Base-by-base conservation (phyloP, 2,113 vertebrate genomes). In the Seriola rivoliana region DNA sequence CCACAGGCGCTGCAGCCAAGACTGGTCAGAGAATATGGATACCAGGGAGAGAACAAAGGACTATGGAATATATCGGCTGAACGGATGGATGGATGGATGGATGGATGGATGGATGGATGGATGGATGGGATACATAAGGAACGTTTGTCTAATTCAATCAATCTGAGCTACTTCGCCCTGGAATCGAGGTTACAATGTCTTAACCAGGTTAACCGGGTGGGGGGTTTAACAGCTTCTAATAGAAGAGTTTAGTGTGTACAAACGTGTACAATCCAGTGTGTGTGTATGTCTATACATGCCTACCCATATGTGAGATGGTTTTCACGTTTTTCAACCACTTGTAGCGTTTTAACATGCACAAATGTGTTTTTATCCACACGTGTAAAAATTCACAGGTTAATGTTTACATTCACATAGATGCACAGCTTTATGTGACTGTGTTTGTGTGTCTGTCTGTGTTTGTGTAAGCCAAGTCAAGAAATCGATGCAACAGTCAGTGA, bases 131-230 rank as follows among this genome's bases (percentile, higher is more conserved):
- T 59, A 81, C 82, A 86, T 85, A 76, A 75, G 83, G 50, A 80
- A 78, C 50, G 38, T 84, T 69, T 65, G 57, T 74, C 81, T 91
- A 89, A 92, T 88, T 89, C 68, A 93, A 92, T 93, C 78, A 93
- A 76, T 85, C 68, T 48, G 63, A 85, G 84, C 63, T 32, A 60
- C 71, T 70, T 40, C 8, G 59, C 36, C 55, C 59, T 40, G 72
- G 44, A 78, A 82, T 77, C 13, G 38, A 74, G 44, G 21, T 4
- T 75, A 62, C 40, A 78, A 73, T 88, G 74, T 80, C 77, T 88
- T 90, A 85, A 88, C 32, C 29, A 74, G 55, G 57, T 77, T 77
- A 76, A 78, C 64, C 25, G 36, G 42, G 19, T 0, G 23, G 13
- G 6, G 55, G 25, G 16, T 63, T 63, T 36, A 64, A 52, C 62